phyloP scores from a whole-genome alignment of 2,797 vertebrate genomes.

The Onychomys arenicola region DNA sequence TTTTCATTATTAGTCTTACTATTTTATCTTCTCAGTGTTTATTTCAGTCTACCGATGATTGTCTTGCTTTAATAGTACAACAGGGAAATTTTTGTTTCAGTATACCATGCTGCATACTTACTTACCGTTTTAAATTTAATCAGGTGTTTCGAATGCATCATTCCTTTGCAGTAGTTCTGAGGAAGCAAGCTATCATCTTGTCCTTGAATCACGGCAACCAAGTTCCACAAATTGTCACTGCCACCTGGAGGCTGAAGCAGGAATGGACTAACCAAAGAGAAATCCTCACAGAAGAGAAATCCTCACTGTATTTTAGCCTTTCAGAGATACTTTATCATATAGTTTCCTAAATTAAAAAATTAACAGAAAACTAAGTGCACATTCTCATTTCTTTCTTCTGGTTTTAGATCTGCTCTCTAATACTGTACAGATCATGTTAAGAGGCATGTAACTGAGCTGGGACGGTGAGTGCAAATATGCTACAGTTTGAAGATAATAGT shows the following conservation, averaged over 20 bases:
- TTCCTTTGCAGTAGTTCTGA: slow-evolving; percentile 94
- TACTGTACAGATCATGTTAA: neutral
- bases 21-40: neutral
- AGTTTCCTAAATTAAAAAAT: neutral
- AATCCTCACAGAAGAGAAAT: neutral
- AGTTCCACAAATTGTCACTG: slow-evolving; percentile 97
- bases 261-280: neutral
- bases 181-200: slow-evolving; percentile 97
- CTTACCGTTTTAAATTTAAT: slow-evolving; percentile 95
- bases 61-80: neutral
- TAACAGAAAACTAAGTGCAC: neutral
- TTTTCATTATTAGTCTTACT: neutral
- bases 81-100: neutral
- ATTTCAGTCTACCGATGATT: neutral
- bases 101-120: slow-evolving; percentile 18
- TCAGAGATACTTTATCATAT: neutral
- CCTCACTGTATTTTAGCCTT: neutral
- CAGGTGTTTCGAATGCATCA: slow-evolving; percentile 98
- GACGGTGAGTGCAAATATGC: neutral
- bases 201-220: slow-evolving; percentile 95
- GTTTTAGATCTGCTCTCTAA: neutral
- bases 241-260: slow-evolving; percentile 93
- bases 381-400: neutral
- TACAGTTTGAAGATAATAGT: neutral
- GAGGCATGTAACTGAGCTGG: neutral